A percentile compares a stretch with the other conserved stretches of the same genome.
These are phyloP conservation scores for Cynoglossus semilaevis DNA, from an alignment of 2,113 vertebrate species.

Conservation along the genomic window DNA sequence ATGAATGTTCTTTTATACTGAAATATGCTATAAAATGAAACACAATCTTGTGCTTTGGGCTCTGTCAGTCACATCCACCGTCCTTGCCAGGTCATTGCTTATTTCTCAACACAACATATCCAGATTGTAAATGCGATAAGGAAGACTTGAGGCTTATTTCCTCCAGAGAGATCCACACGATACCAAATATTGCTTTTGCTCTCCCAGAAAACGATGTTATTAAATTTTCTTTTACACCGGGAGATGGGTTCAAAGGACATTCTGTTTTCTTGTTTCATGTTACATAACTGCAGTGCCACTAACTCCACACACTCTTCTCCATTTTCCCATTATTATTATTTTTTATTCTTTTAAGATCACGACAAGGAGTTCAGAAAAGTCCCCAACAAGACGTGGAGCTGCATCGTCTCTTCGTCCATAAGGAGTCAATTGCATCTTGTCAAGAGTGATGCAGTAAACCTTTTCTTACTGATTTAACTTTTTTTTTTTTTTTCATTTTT, in stretches of 20 bases:
- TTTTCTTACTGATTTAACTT: conserved; percentile 33
- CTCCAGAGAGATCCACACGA: conserved; percentile 8
- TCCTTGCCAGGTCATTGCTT: conserved; percentile 16
- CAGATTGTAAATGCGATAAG: conserved; percentile 19
- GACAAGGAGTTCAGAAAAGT: conserved; percentile 1
- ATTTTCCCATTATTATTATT: neutral
- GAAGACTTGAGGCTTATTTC: neutral
- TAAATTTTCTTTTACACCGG: conserved; percentile 9
- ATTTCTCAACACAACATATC: conserved; percentile 9
- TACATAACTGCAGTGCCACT: conserved; percentile 6
- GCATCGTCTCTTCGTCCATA: neutral
- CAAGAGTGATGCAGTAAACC: conserved; percentile 18
- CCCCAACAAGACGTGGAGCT: conserved; percentile 2
- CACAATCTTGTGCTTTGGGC: conserved; percentile 8
- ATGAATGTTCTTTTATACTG: conserved; percentile 6
- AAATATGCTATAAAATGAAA: conserved; percentile 5
- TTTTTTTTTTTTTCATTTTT: conserved; percentile 24
- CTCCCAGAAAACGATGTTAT: conserved; percentile 21
- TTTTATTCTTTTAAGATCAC: conserved; percentile 25
- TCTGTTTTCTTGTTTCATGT: conserved; percentile 3
- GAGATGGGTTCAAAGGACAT: neutral
- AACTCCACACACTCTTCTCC: neutral
- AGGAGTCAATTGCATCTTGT: conserved; percentile 2
- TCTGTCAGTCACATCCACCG: conserved; percentile 18
- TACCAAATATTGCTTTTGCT: conserved; percentile 30